Percentiles rank a stretch among this genome's conserved stretches.
These are phyloP conservation scores for Eufriesea mexicana DNA, from an alignment of 1,140 invertebrate species.

Conservation along the genomic window DNA sequence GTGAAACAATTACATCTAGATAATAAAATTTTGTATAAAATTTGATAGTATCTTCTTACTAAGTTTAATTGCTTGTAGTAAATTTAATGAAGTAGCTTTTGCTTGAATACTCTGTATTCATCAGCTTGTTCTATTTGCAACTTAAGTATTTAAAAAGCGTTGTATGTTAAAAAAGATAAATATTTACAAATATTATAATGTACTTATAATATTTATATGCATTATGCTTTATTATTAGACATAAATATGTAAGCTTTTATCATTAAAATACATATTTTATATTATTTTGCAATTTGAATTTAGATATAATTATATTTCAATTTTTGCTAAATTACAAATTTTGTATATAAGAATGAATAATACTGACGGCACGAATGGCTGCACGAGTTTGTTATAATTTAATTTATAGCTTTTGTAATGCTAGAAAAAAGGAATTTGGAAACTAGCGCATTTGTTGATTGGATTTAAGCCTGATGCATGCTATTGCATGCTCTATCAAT, in stretches of 20 bases:
- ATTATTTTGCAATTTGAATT: background rate
- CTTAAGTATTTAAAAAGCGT: background rate
- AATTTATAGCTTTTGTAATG: background rate
- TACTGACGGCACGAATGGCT: background rate
- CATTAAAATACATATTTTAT: background rate
- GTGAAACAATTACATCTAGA: background rate
- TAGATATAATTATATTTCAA: background rate
- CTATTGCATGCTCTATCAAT: slow-evolving; percentile 79
- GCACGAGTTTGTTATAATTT: background rate
- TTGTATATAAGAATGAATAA: slow-evolving; percentile 4
- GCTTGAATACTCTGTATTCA: slow-evolving; percentile 47
- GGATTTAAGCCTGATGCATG: slow-evolving; percentile 75
- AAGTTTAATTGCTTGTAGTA: slow-evolving; percentile 51
- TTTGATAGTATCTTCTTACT: background rate
- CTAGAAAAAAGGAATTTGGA: slow-evolving; percentile 1
- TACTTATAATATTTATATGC: background rate
- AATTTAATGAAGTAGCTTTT: slow-evolving; percentile 42
- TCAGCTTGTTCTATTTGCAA: slow-evolving; percentile 10
- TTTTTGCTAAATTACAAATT: background rate
- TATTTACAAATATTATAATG: background rate
- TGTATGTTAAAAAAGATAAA: background rate
- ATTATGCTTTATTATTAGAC: background rate
- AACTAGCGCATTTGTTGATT: slow-evolving; percentile 74
- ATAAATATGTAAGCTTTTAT: slow-evolving; percentile 5
- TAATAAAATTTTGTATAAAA: background rate